Evolutionary conservation across 2,888 invertebrate species (phyloP), one percentile per base, ranked within the genome.

Genomic region (Erebia aethiops): DNA sequence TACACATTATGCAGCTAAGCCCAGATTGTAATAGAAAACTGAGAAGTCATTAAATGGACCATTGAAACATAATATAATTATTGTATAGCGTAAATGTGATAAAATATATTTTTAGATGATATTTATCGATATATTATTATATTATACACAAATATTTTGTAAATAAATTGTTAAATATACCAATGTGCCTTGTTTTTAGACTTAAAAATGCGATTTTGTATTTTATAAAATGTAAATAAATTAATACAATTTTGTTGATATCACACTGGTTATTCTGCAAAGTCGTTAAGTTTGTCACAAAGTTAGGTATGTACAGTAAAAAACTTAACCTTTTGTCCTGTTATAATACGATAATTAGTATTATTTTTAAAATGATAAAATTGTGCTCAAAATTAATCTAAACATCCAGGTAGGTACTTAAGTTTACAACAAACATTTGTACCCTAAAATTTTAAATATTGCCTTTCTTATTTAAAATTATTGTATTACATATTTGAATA

Each of bases 81-180:
- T 43, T 18, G 18, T 83, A 79, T 83, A 77, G 80, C 79, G 80
- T 75, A 83, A 82, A 82, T 90, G 90, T 91, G 90, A 91, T 91
- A 90, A 81, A 81, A 81, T 87, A 88, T 91, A 90, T 90, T 90
- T 90, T 90, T 89, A 88, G 88, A 90, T 75, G 77, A 84, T 86
- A 85, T 88, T 86, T 87, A 85, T 86, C 79, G 79, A 74, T 78
- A 18, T 18, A 54, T 7, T 26, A 26, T 26, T 7, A 57, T 72
- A 69, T 65, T 71, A 78, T 78, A 80, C 79, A 80, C 74, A 76
- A 79, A 35, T 51, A 49, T 67, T 84, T 84, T 86, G 81, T 86
- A 82, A 78, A 82, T 81, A 82, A 74, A 72, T 78, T 58, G 54
- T 69, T 79, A 74, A 72, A 70, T 77, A 79, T 78, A 80, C 79